Percentiles rank a stretch among this genome's conserved stretches.
These are phyloP conservation scores for Apostichopus leukothele DNA, from an alignment of 53 echinoderm and acorn worm species.

Conservation along the genomic window DNA sequence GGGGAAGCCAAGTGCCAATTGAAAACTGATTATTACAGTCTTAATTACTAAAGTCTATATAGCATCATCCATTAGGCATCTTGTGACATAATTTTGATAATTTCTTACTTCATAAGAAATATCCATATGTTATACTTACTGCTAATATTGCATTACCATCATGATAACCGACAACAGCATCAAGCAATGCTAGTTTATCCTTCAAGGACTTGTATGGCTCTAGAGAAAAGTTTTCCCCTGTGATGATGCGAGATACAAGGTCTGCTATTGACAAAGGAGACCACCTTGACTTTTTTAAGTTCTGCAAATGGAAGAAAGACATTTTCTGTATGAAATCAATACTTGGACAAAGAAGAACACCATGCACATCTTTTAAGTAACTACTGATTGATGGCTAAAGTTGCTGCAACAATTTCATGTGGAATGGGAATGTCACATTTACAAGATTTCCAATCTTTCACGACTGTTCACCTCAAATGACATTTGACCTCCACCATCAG, in stretches of 20 bases:
- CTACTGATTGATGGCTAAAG: not conserved
- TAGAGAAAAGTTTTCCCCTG: constrained; percentile 79
- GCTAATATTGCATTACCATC: constrained; percentile 94
- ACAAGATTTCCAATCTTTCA: too few relatives aligned
- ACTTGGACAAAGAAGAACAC: not conserved
- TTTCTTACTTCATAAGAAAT: too few relatives aligned
- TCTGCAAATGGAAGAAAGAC: constrained; percentile 43
- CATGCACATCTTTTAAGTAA: not conserved
- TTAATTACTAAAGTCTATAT: too few relatives aligned
- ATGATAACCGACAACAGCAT: constrained; percentile 86
- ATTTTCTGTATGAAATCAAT: too few relatives aligned
- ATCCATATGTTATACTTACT: constrained; percentile 57
- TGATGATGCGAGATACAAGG: constrained; percentile 74
- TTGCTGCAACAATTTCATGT: not conserved
- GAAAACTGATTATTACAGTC: too few relatives aligned
- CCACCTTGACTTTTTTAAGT: constrained; percentile 69
- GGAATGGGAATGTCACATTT: too few relatives aligned
- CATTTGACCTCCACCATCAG: too few relatives aligned
- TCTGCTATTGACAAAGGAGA: constrained; percentile 71
- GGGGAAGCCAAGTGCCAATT: too few relatives aligned
- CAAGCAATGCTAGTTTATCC: constrained; percentile 80
- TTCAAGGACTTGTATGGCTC: constrained; percentile 84
- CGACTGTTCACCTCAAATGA: too few relatives aligned
- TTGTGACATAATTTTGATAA: too few relatives aligned
- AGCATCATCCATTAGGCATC: too few relatives aligned